Conservation (phyloP, 2,797 vertebrate genomes). For the Hyperoplus immaculatus region DNA sequence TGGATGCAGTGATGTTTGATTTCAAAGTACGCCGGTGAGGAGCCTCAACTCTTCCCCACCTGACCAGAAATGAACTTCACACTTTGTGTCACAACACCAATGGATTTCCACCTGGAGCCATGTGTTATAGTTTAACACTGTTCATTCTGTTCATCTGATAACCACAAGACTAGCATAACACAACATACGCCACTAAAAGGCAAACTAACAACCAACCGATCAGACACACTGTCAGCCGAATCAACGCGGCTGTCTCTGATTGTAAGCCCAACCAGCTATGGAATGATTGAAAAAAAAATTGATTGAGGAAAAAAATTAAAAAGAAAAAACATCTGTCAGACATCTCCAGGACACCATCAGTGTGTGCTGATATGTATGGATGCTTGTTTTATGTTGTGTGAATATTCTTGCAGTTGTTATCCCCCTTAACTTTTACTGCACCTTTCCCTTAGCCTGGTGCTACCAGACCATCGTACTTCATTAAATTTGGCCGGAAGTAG, state of each 20-base stretch:
- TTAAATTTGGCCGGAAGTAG: too few relatives aligned
- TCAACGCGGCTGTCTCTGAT: conserved; percentile 55
- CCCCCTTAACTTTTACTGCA: conserved; percentile 16
- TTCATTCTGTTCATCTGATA: conserved; percentile 61
- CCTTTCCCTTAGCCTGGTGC: too few relatives aligned
- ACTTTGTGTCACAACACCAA: conserved; percentile 46
- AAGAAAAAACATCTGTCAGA: conserved; percentile 42
- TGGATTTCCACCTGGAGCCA: conserved; percentile 50
- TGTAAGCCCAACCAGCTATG: conserved; percentile 69
- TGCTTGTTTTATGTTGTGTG: conserved; percentile 7
- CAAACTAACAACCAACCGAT: conserved; percentile 74
- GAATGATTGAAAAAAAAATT: conserved; percentile 66
- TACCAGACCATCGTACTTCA: too few relatives aligned
- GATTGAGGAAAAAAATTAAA: conserved; percentile 21
- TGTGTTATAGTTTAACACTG: conserved; percentile 57
- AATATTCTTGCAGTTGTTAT: conserved; percentile 32
- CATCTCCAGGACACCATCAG: conserved; percentile 62
- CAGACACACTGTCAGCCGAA: conserved; percentile 52
- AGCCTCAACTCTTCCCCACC: conserved; percentile 64
- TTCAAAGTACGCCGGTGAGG: conserved; percentile 67
- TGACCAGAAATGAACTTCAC: conserved; percentile 27
- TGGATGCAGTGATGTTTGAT: conserved; percentile 69
- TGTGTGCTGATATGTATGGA: conserved; percentile 43
- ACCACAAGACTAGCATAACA: conserved; percentile 67
- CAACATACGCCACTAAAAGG: conserved; percentile 75